Evolutionary conservation across 2,113 vertebrate genomes (phyloP), one percentile per base, ranked within the genome.

Genomic region (Emydocephalus ijimae): DNA sequence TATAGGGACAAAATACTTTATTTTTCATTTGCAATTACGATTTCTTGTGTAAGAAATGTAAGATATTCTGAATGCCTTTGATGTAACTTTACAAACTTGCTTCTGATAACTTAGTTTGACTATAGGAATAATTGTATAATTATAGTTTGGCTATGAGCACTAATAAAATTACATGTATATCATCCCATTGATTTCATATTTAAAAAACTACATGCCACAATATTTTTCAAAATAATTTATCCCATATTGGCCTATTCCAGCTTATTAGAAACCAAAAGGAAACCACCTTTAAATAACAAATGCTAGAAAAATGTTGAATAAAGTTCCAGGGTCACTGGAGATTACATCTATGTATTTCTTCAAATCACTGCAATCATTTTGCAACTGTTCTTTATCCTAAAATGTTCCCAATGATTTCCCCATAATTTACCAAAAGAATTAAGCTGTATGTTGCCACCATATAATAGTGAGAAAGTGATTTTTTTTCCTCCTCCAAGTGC

Each of bases 381-480:
- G 69, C 43, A 89, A 85, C 45, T 69, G 59, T 59, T 59, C 87
- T 57, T 94, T 50, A 14, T 29, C 43, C 48, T 92, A 74, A 54
- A 85, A 26, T 18, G 39, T 93, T 87, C 89, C 23, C 26, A 21
- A 11, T 90, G 74, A 48, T 43, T 52, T 45, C 48, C 4, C 18
- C 81, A 29, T 43, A 23, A 34, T 34, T 93, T 94, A 81, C 0
- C 0, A 59, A 43, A 56, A 90, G 90, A 18, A 55, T 45, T 55
- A 95, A 91, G n/a, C 12, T 61, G 1, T 92, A n/a, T 88, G 61
- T 43, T 87, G 90, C 56, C 85, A 7, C 59, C 52, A 24, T 87
- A 61, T 87, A 86, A 55, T 11, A 61, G 55, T 85, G 85, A 92
- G 91, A 87, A 88, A 95, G 64, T 74, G 21, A 12, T 93, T 74